These are phyloP conservation scores for Synanthedon vespiformis DNA, from an alignment of 2,888 invertebrate species.

Conservation along the genomic window DNA sequence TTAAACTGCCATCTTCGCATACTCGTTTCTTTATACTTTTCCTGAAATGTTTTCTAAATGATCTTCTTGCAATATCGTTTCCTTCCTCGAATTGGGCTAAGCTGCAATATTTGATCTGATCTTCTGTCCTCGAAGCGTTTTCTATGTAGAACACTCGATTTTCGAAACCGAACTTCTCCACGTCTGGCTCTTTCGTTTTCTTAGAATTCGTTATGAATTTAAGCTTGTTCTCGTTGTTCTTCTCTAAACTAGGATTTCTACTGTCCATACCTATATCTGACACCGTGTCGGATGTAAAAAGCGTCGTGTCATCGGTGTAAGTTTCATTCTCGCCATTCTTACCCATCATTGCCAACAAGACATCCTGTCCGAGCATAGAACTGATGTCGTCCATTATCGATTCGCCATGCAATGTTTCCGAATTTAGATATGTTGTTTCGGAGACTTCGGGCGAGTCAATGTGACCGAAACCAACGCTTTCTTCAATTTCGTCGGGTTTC, in stretches of 20 bases:
- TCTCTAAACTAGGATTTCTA: slow-evolving; percentile 66
- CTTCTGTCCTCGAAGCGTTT: slow-evolving; percentile 60
- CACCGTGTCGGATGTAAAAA: slow-evolving; percentile 72
- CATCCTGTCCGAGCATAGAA: slow-evolving; percentile 79
- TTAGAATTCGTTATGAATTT: slow-evolving; percentile 66
- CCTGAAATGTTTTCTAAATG: slow-evolving; percentile 72
- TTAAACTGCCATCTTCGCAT: slow-evolving; percentile 35
- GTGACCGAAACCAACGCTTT: slow-evolving; percentile 75
- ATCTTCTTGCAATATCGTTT: slow-evolving; percentile 83
- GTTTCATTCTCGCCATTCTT: slow-evolving; percentile 73
- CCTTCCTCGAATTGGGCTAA: slow-evolving; percentile 86
- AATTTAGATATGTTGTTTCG: slow-evolving; percentile 75
- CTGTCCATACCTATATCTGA: slow-evolving; percentile 65
- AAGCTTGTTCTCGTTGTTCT: slow-evolving; percentile 69
- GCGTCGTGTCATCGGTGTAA: slow-evolving; percentile 78
- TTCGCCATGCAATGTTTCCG: slow-evolving; percentile 82
- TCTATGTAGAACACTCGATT: slow-evolving; percentile 77
- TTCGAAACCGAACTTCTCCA: slow-evolving; percentile 77
- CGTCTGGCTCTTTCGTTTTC: slow-evolving; percentile 52
- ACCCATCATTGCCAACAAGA: slow-evolving; percentile 75
- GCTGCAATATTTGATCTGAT: slow-evolving; percentile 79
- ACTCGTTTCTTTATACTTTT: slow-evolving; percentile 57
- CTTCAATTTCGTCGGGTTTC: slow-evolving; percentile 48
- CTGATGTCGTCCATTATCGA: slow-evolving; percentile 84
- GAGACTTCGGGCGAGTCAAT: slow-evolving; percentile 87